Evolutionary conservation across 2,113 vertebrate genomes (phyloP).

Genomic region (Ivindomyrus marchei): DNA sequence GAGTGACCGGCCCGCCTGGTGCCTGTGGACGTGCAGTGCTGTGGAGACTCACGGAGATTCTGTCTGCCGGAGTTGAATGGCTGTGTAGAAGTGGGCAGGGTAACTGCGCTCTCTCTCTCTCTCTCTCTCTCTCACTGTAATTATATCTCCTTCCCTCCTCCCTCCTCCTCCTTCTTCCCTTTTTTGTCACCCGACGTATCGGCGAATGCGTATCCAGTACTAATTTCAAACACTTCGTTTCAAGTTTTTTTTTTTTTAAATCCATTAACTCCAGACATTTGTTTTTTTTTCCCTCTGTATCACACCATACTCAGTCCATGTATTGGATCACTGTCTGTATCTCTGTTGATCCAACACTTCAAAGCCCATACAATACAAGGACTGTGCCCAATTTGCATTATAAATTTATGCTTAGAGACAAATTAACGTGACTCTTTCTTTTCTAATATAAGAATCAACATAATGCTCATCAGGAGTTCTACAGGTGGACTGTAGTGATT

Average conservation of each 20-base stretch:
- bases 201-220: background rate
- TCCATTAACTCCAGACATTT: background rate
- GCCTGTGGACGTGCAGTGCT: conserved; percentile 30
- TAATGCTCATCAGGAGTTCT: background rate
- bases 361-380: background rate
- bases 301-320: background rate
- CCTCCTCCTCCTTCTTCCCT: conserved; percentile 23
- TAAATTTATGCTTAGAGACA: background rate
- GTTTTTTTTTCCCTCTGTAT: background rate
- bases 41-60: conserved; percentile 36
- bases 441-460: background rate
- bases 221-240: background rate
- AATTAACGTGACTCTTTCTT: background rate
- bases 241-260: conserved; percentile 1
- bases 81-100: conserved; percentile 56
- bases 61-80: conserved; percentile 43
- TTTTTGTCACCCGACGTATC: conserved; percentile 37
- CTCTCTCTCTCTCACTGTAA: conserved; percentile 40
- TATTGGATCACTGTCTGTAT: background rate
- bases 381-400: background rate
- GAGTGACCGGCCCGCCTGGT: background rate
- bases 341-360: background rate
- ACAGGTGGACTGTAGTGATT: background rate
- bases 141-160: conserved; percentile 46
- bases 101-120: conserved; percentile 61